phyloP scores from a whole-genome alignment of 2,888 invertebrate genomes.

The Smittia sp. region DNA sequence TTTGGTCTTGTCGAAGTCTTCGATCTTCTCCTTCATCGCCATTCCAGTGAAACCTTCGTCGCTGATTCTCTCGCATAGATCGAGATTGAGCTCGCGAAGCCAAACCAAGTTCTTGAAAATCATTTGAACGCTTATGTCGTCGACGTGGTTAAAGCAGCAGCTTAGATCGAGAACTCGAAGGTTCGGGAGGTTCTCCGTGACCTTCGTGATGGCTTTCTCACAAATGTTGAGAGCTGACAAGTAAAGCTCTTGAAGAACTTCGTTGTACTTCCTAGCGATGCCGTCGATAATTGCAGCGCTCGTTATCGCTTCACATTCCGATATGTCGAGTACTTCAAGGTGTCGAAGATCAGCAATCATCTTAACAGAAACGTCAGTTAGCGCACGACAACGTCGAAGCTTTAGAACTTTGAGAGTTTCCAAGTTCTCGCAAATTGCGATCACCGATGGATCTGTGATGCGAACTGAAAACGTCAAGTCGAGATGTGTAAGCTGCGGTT shows the following conservation, averaged over 20 bases:
- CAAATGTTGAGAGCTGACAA: constrained; percentile 62
- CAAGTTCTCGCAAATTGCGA: constrained; percentile 60
- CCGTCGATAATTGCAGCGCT: constrained; percentile 62
- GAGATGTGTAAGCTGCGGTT: constrained; percentile 58
- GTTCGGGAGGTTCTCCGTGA: constrained; percentile 60
- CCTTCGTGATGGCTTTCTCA: constrained; percentile 60
- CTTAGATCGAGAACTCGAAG: constrained; percentile 63
- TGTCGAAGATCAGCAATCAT: constrained; percentile 58
- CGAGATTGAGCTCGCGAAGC: constrained; percentile 61
- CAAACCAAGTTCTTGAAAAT: constrained; percentile 63
- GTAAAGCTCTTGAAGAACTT: constrained; percentile 57
- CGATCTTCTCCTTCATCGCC: constrained; percentile 54
- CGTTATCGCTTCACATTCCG: constrained; percentile 65
- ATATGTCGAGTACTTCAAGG: constrained; percentile 62
- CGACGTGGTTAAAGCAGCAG: constrained; percentile 68
- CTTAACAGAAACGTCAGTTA: constrained; percentile 62
- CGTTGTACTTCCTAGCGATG: constrained; percentile 57
- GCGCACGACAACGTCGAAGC: constrained; percentile 62
- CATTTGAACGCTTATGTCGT: constrained; percentile 65
- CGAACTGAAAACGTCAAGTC: constrained; percentile 65
- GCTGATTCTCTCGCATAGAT: constrained; percentile 64
- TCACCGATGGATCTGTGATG: constrained; percentile 63
- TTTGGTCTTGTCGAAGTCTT: constrained; percentile 47
- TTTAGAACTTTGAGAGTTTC: constrained; percentile 60
- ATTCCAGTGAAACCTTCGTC: constrained; percentile 71